Evolutionary conservation across 2,888 invertebrate species (phyloP).

Genomic region (Ellobium chinense): DNA sequence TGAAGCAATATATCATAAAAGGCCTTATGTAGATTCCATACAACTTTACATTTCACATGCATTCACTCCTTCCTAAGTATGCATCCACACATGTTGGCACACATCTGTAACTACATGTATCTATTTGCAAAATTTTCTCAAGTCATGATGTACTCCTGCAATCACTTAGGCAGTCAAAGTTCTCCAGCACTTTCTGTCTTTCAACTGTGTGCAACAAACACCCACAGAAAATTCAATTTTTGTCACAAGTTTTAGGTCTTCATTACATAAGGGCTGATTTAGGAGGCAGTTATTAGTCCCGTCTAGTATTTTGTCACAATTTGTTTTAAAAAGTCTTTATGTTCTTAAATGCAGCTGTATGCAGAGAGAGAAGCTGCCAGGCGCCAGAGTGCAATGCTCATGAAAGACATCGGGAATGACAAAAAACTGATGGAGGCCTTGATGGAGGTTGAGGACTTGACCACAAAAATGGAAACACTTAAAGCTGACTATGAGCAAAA

Average conservation of each 20-base stretch:
- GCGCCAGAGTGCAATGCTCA: slow-evolving; percentile 67
- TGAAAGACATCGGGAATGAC: slow-evolving; percentile 62
- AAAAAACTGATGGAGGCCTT: slow-evolving; percentile 67
- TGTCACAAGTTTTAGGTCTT: too few species aligned
- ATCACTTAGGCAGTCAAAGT: too few species aligned
- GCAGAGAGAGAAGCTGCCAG: slow-evolving; percentile 66
- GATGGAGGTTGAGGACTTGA: slow-evolving; percentile 65
- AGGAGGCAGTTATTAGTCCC: neutral
- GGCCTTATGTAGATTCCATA: neutral
- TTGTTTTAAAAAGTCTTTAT: neutral
- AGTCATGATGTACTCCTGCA: too few species aligned
- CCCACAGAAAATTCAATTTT: too few species aligned
- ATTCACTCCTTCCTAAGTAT: too few species aligned
- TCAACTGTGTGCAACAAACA: too few species aligned
- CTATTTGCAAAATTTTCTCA: too few species aligned
- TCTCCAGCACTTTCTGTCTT: too few species aligned
- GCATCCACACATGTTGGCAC: too few species aligned
- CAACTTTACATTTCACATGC: neutral
- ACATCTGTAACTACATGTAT: too few species aligned
- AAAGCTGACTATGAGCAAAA: slow-evolving; percentile 56
- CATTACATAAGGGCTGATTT: too few species aligned
- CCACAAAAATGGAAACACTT: slow-evolving; percentile 57
- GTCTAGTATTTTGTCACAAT: neutral
- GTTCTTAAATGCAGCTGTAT: slow-evolving; percentile 57
- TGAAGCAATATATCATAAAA: too few species aligned